A percentile compares a stretch with the other conserved stretches of the same genome.
Evolutionary conservation across 2,113 vertebrate species (phyloP).

Genomic region (Montifringilla adamsi): DNA sequence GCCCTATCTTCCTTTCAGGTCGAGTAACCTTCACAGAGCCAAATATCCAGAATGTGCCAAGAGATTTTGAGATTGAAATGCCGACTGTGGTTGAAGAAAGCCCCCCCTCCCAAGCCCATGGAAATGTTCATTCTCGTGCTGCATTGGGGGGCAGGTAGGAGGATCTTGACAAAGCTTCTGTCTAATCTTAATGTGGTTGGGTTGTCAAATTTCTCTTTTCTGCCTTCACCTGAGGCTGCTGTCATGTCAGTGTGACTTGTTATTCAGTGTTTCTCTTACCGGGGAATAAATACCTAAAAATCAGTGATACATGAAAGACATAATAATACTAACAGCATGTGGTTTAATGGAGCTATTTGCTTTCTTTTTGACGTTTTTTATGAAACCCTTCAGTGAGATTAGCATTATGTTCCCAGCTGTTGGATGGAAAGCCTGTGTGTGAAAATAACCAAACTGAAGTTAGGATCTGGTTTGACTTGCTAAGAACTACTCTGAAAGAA

Average conservation of each 20-base stretch:
- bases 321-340: not conserved
- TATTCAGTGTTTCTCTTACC: not conserved
- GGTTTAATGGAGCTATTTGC: not conserved
- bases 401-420: not conserved
- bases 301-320: not conserved
- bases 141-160: constrained; percentile 60
- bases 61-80: constrained; percentile 95
- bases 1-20: constrained; percentile 73
- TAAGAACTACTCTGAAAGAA: not conserved
- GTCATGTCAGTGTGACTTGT: not conserved
- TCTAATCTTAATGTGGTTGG: not conserved
- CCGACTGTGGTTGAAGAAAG: constrained; percentile 83
- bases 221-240: not conserved
- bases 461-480: not conserved
- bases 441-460: not conserved
- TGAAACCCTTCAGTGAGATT: not conserved
- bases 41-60: constrained; percentile 96
- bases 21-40: constrained; percentile 91
- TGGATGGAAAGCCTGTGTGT: not conserved
- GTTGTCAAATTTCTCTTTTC: not conserved
- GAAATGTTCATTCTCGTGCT: not conserved
- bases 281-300: not conserved
- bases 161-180: not conserved
- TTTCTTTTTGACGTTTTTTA: not conserved
- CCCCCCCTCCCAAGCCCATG: constrained; percentile 75